Percentiles rank a stretch among this genome's conserved stretches.
Evolutionary conservation across 1,140 invertebrate genomes (phyloP).

Genomic region (Polypedilum vanderplanki): DNA sequence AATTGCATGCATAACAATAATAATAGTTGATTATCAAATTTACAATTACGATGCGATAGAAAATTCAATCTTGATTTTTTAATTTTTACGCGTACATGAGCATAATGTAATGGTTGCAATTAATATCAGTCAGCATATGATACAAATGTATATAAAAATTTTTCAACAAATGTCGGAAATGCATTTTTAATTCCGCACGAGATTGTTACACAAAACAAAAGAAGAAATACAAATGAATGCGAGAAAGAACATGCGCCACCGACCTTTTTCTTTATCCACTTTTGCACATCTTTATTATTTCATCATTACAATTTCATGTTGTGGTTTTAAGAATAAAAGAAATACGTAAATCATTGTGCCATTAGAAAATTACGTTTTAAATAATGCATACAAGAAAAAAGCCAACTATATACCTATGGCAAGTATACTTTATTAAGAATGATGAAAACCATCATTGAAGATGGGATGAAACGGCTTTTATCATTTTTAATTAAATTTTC

Average conservation of each 20-base stretch:
- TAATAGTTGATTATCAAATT: too few species aligned
- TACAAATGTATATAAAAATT: neutral
- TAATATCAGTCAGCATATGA: neutral
- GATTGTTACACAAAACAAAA: conserved; percentile 7
- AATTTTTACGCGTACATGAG: too few species aligned
- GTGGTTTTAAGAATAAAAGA: neutral
- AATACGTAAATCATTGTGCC: neutral
- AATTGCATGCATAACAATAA: too few species aligned
- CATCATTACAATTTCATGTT: neutral
- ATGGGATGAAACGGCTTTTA: too few species aligned
- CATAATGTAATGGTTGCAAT: too few species aligned
- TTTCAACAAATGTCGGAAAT: neutral
- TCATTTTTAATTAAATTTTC: too few species aligned
- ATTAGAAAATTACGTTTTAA: conserved; percentile 4
- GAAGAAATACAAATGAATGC: neutral
- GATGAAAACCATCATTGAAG: too few species aligned
- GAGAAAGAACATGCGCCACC: neutral
- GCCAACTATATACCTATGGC: too few species aligned
- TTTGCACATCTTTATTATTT: neutral
- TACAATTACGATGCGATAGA: too few species aligned
- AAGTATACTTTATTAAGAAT: too few species aligned
- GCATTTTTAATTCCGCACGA: neutral
- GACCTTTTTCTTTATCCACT: neutral
- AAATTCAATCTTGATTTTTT: too few species aligned
- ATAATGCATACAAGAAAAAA: neutral